Conservation (phyloP, 1,140 invertebrate species). For the Drosophila obscura region DNA sequence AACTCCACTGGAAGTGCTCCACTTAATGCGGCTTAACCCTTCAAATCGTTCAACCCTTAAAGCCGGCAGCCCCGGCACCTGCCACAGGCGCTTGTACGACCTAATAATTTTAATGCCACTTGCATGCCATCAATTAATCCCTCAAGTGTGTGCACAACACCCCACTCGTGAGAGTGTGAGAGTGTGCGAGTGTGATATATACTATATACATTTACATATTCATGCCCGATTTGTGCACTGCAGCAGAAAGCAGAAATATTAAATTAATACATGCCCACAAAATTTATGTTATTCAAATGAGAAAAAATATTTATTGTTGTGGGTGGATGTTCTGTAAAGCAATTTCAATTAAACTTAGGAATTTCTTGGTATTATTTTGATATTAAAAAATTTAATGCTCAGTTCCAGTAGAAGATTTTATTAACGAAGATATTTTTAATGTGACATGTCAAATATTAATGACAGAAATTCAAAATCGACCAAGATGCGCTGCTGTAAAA, state of each 20-base stretch:
- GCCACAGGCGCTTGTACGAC: constrained; percentile 14
- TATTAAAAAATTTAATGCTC: no score
- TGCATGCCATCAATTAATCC: constrained; percentile 67
- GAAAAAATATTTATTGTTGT: background rate
- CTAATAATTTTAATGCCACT: constrained; percentile 49
- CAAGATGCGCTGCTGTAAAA: no score
- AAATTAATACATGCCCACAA: constrained; percentile 54
- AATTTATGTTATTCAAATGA: constrained; percentile 1
- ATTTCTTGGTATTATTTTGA: no score
- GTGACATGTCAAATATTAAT: no score
- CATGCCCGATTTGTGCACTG: constrained; percentile 56
- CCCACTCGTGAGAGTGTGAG: constrained; percentile 6
- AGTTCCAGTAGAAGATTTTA: no score
- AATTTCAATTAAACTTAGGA: background rate
- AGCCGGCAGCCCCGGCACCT: constrained; percentile 6
- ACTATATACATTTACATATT: constrained; percentile 46
- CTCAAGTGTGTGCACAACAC: constrained; percentile 49
- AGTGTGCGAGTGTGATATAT: constrained; percentile 32
- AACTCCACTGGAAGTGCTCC: constrained; percentile 4
- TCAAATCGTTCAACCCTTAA: background rate
- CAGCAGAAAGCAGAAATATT: constrained; percentile 57
- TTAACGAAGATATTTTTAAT: no score
- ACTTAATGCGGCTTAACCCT: no score
- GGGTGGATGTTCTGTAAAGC: constrained; percentile 5
- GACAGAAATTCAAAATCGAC: no score